Evolutionary conservation across 37 sponge, comb jelly and placozoan genomes (phyloP), one percentile per base, ranked within the genome.

Genomic region (Hexactinellida sp.): DNA sequence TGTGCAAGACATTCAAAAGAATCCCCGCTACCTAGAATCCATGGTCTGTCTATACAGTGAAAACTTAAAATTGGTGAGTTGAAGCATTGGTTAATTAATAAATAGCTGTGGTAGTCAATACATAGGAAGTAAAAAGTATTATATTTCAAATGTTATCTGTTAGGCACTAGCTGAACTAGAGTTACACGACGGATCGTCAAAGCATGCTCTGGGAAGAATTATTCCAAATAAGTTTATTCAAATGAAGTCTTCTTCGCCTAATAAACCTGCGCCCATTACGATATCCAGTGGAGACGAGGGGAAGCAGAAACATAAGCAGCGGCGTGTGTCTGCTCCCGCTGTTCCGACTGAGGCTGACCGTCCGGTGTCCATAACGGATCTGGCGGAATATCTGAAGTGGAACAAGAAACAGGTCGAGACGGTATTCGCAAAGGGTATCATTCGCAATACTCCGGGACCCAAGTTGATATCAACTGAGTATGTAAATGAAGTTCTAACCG

Each of bases 211-310:
- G 3, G 76, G 76, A 23, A 63, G 13, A 63, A 32, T 63, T 7
- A 25, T 63, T 21, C 21, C 13, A 32, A 63, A 28, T 23, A 63
- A n/a, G 13, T 63, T 63, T 28, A 25, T 28, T 7, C 76, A 63
- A 63, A 63, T 25, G 34, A 63, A 25, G 76, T n/a, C 21, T 25
- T 25, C 25, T 63, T 23, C 76, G 13, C 28, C 76, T 7, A 63
- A 32, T 23, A 63, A n/a, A n/a, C 1, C 34, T 63, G 76, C 3
- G 3, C 76, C 76, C 5, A 63, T 63, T 32, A 63, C 76, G 28
- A 63, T 63, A 63, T 63, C 76, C 76, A 63, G 76, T n/a, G 76
- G 13, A n/a, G 76, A 63, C 5, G 76, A 63, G 76, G 76, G 13
- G 32, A 41, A 13, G 47, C 5, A 13, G 13, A 13, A 41, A 16